Base-by-base conservation (phyloP, 2,113 vertebrate genomes). In the Ochotona curzoniae region DNA sequence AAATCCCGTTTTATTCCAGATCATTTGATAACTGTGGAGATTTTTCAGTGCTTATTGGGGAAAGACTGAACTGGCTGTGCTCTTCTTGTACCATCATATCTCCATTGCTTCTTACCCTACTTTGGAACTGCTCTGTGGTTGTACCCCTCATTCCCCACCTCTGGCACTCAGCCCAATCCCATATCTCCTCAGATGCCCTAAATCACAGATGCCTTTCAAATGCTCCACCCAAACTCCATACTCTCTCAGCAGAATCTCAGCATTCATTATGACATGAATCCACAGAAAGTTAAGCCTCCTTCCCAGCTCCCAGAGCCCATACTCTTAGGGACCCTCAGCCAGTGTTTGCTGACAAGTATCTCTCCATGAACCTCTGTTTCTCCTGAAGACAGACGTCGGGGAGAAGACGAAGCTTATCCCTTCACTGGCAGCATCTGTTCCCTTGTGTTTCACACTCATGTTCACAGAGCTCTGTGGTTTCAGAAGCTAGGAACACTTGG, bases 391-490 rank as follows among this genome's bases (percentile, higher is more conserved):
- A n/a, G 26, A 11, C 25, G 1, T 13, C 4, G 21, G 26, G 25
- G 44, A 49, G 51, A 21, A 78, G 70, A 30, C 9, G 15, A 20
- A 26, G 9, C 23, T 13, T 5, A 10, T 15, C 14, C 9, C 4
- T 8, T 8, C 6, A 14, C 1, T 1, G 20, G 25, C 10, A 0
- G 12, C 0, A 0, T 35, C 12, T 13, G 18, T 9, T 44, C 26
- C 21, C 74, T 61, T 82, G 23, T 49, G 32, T 28, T 10, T 30
- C 57, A 30, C 4, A 5, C 54, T 20, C 73, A 76, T 18, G 1
- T 1, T 30, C 9, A 17, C 25, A 60, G 57, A 23, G 30, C 0
- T 1, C 30, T 47, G 12, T 14, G 21, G 1, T 25, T 69, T 32
- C 17, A 23, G 76, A 49, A 10, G 11, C n/a, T 49, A 18, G 15